Evolutionary conservation across 2,888 invertebrate genomes (phyloP).

Genomic region (Calameuta idolon): DNA sequence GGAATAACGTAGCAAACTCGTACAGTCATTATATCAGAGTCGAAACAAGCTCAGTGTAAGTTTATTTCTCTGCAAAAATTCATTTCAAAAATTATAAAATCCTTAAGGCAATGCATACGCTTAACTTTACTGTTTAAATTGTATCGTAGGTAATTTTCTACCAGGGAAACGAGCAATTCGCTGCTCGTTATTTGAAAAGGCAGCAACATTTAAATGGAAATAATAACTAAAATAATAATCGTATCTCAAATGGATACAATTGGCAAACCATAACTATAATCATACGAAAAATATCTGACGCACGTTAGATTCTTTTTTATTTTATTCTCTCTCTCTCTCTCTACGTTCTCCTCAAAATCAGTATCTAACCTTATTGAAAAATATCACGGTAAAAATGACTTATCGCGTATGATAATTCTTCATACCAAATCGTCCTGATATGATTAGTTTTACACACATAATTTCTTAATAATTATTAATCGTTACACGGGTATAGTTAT

Average conservation of each 20-base stretch:
- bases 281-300: neutral
- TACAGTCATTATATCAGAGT: constrained; percentile 9
- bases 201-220: neutral
- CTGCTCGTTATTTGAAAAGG: neutral
- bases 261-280: neutral
- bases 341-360: neutral
- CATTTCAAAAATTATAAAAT: constrained; percentile 2
- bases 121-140: neutral
- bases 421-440: constrained; percentile 34
- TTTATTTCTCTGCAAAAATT: constrained; percentile 43
- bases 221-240: neutral
- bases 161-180: neutral
- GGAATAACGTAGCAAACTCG: neutral
- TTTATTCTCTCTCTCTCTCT: neutral
- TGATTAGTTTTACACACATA: constrained; percentile 34
- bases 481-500: neutral
- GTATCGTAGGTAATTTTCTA: neutral
- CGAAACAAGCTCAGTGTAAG: constrained; percentile 40
- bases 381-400: neutral
- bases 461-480: constrained; percentile 19
- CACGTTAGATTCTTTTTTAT: neutral
- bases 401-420: neutral
- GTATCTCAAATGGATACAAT: neutral
- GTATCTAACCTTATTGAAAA: neutral
- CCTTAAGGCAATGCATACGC: neutral